These are phyloP conservation scores for Melangyna quadrimaculata DNA, from an alignment of 2,888 invertebrate genomes.

Conservation along the genomic window DNA sequence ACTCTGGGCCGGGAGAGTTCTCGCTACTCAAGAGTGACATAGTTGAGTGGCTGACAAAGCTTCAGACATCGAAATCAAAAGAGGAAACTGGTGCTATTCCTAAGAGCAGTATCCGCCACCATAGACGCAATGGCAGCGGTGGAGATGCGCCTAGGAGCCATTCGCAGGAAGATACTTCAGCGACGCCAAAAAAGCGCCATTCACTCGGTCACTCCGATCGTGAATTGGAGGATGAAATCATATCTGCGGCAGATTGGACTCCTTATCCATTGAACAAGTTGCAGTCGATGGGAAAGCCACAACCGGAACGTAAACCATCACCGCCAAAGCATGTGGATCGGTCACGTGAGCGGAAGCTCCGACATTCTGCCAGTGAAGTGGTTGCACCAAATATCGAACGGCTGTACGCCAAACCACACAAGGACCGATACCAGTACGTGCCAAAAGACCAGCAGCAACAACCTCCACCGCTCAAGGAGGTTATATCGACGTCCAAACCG, in stretches of 20 bases:
- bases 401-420: constrained; percentile 79
- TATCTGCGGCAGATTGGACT: constrained; percentile 78
- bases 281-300: constrained; percentile 78
- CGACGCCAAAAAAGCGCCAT: constrained; percentile 79
- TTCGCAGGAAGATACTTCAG: constrained; percentile 78
- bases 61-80: constrained; percentile 76
- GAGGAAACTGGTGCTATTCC: constrained; percentile 72
- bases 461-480: constrained; percentile 72
- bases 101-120: constrained; percentile 76
- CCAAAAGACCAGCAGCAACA: constrained; percentile 76
- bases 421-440: constrained; percentile 80
- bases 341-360: constrained; percentile 77
- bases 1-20: constrained; percentile 80
- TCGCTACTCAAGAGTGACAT: constrained; percentile 80
- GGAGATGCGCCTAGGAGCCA: constrained; percentile 79
- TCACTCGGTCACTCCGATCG: constrained; percentile 80
- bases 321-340: constrained; percentile 68
- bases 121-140: constrained; percentile 79
- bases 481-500: constrained; percentile 54
- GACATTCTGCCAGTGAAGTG: constrained; percentile 80
- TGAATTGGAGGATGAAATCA: constrained; percentile 76
- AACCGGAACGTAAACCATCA: constrained; percentile 63
- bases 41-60: constrained; percentile 80
- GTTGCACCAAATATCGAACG: constrained; percentile 78
- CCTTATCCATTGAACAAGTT: constrained; percentile 79